These are phyloP conservation scores for Platerodrilus igneus DNA, from an alignment of 2,888 invertebrate genomes.

Conservation along the genomic window DNA sequence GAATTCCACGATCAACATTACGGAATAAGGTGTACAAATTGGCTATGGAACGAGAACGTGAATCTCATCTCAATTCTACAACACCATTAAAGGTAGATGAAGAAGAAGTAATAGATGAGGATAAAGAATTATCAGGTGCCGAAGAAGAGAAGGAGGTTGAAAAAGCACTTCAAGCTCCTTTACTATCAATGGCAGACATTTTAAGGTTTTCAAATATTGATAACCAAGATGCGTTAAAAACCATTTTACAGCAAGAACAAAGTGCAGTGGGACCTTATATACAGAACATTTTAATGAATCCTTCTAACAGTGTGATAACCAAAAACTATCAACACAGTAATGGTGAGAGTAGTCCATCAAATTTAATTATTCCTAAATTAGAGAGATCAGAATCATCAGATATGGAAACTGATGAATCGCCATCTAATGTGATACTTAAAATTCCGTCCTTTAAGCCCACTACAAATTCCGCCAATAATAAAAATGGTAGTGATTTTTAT, in stretches of 20 bases:
- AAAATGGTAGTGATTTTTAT: slow-evolving; percentile 50
- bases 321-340: slow-evolving; percentile 50
- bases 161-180: slow-evolving; percentile 54
- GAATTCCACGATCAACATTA: slow-evolving; percentile 92
- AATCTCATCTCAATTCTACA: slow-evolving; percentile 53
- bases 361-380: slow-evolving; percentile 43
- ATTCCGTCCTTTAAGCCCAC: slow-evolving; percentile 87
- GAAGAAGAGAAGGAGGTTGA: slow-evolving; percentile 60
- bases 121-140: slow-evolving; percentile 55
- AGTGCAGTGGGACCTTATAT: slow-evolving; percentile 53
- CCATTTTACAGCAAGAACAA: slow-evolving; percentile 52
- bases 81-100: slow-evolving; percentile 45
- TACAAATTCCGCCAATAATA: slow-evolving; percentile 52
- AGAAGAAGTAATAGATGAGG: slow-evolving; percentile 55
- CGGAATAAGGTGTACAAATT: slow-evolving; percentile 92
- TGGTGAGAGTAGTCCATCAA: slow-evolving; percentile 45
- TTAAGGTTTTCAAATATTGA: slow-evolving; percentile 54
- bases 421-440: slow-evolving; percentile 76
- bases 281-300: slow-evolving; percentile 51
- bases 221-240: slow-evolving; percentile 52
- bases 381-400: slow-evolving; percentile 45
- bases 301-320: slow-evolving; percentile 49
- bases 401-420: slow-evolving; percentile 53
- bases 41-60: slow-evolving; percentile 65
- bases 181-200: slow-evolving; percentile 57